phyloP scores from a whole-genome alignment of 2,113 vertebrate genomes.

The Alouatta palliata region DNA sequence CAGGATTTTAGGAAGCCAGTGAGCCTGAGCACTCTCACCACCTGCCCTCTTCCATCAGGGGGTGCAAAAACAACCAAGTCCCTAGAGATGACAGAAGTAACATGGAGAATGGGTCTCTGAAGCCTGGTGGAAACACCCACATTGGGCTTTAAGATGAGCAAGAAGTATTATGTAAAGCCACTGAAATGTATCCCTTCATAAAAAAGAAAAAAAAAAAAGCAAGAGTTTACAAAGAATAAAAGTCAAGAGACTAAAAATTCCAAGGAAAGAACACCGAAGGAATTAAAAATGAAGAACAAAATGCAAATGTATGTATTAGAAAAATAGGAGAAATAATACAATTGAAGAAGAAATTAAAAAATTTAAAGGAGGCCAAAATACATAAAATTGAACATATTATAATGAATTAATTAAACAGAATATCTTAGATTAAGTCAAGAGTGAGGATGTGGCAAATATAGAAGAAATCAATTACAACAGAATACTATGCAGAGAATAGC shows the following conservation, averaged over 20 bases:
- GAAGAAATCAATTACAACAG: neutral
- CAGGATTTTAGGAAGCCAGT: neutral
- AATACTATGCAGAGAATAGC: neutral
- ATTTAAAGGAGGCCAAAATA: neutral
- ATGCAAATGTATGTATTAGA: neutral
- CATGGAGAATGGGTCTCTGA: neutral
- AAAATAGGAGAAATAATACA: neutral
- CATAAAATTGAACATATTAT: neutral
- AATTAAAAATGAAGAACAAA: neutral
- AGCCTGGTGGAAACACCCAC: neutral
- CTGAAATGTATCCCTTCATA: neutral
- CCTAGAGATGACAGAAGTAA: neutral
- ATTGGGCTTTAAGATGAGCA: neutral
- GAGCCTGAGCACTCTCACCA: neutral
- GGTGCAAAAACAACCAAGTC: neutral
- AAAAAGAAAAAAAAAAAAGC: neutral
- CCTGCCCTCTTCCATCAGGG: neutral
- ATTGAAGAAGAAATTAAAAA: neutral
- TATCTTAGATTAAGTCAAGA: neutral
- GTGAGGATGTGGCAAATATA: neutral
- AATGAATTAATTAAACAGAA: neutral
- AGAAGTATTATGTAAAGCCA: neutral
- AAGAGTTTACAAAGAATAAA: neutral
- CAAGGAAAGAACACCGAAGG: neutral
- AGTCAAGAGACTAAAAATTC: neutral